Conservation (phyloP, 2,888 invertebrate genomes). For the Cheilosia urbana region DNA sequence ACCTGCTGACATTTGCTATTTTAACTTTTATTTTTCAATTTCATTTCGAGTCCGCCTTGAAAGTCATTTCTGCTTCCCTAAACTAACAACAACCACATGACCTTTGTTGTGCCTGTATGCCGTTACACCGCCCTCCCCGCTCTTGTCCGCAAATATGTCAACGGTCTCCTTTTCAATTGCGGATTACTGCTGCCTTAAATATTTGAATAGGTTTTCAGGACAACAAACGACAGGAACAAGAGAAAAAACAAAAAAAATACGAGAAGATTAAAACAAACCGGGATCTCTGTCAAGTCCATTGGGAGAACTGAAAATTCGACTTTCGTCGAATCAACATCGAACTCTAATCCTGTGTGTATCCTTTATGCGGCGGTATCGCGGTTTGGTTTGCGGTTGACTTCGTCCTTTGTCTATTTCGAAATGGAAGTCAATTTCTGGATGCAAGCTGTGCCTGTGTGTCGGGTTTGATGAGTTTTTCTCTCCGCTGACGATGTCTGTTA, state of each 20-base stretch:
- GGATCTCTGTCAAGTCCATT: conserved; percentile 49
- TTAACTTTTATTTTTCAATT: conserved; percentile 58
- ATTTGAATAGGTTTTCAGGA: conserved; percentile 73
- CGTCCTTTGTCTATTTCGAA: conserved; percentile 65
- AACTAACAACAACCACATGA: conserved; percentile 59
- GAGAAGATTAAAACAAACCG: conserved; percentile 63
- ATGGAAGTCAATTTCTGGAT: conserved; percentile 71
- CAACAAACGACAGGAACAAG: conserved; percentile 23
- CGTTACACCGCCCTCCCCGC: background rate
- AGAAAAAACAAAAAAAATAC: conserved; percentile 24
- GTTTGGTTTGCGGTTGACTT: conserved; percentile 74
- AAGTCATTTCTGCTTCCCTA: conserved; percentile 48
- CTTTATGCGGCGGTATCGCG: conserved; percentile 71
- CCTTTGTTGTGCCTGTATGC: conserved; percentile 49
- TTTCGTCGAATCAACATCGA: conserved; percentile 65
- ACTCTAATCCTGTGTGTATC: conserved; percentile 50
- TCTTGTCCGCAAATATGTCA: conserved; percentile 48
- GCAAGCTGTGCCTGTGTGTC: conserved; percentile 37
- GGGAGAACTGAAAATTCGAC: conserved; percentile 42
- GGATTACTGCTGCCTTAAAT: conserved; percentile 73
- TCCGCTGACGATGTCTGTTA: conserved; percentile 57
- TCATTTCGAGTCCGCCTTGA: conserved; percentile 45
- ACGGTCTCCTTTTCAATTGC: conserved; percentile 64
- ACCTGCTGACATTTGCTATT: conserved; percentile 66
- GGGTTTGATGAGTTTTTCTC: conserved; percentile 64